Evolutionary conservation across 2,797 vertebrate genomes (phyloP), one percentile per base, ranked within the genome.

Genomic region (Schizothorax lantsangensis): DNA sequence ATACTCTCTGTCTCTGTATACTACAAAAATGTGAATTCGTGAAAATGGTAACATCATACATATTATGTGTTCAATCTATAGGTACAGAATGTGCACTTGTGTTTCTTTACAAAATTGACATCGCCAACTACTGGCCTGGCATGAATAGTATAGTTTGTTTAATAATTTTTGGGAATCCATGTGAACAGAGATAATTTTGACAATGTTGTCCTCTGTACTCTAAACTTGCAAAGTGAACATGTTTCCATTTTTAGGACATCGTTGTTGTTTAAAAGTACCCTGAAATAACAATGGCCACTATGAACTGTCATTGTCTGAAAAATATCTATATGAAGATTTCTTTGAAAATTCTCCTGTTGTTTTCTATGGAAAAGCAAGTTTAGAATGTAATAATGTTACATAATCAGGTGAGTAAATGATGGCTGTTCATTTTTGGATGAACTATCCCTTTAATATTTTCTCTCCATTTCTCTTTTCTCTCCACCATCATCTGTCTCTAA

Each of bases 401-500:
- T 78, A 78, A 38, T 38, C 1, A 1, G 1, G 1, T 57, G 33
- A 54, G 30, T 38, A 57, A 78, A 38, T 57, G 0, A 47, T 74
- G 6, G 45, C 12, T 74, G 14, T 74, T 36, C 0, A 77, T 15
- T 59, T 78, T 71, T 45, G 23, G 26, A 2, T 66, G 54, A 54
- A 17, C n/a, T 9, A 71, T 14, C 40, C n/a, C 40, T 30, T 36
- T 54, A 43, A 23, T 19, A 45, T 43, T 9, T 62, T 33, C 5
- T 36, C 17, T n/a, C 7, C 15, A 2, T n/a, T 43, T 72, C 66
- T 45, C 10, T 88, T 79, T 81, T 78, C 85, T 84, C 38, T 72
- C 17, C 52, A 72, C 78, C 47, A 52, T 14, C 12, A 26, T 68
- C 54, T 71, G 19, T 68, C 52, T 74, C 2, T 38, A 23, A 30